Percentiles rank a stretch among this genome's conserved stretches.
These are phyloP conservation scores for Eulemur coronatus DNA, from an alignment of 2,797 vertebrate genomes.

Conservation along the genomic window DNA sequence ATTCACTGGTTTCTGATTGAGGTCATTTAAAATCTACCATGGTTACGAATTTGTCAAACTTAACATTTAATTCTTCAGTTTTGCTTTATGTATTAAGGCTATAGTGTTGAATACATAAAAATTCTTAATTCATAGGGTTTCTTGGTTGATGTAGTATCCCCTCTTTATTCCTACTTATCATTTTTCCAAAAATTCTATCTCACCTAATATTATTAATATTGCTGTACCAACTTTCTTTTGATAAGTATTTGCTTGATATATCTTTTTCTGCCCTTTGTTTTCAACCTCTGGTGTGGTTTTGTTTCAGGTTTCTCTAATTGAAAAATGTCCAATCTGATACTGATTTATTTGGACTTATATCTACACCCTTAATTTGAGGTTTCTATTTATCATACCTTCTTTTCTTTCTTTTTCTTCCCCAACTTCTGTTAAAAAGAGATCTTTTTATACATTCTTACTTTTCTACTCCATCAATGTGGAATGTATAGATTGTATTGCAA, in stretches of 20 bases:
- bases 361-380: background rate
- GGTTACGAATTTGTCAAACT: background rate
- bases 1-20: background rate
- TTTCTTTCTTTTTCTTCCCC: background rate
- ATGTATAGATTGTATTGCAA: background rate
- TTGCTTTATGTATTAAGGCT: background rate
- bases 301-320: background rate
- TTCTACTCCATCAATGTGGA: background rate
- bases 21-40: background rate
- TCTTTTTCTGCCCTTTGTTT: background rate
- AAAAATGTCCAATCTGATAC: background rate
- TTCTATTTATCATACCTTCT: background rate
- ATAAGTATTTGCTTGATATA: background rate
- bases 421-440: background rate
- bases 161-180: background rate
- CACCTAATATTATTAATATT: background rate
- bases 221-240: background rate
- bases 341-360: background rate
- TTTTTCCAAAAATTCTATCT: constrained; percentile 12
- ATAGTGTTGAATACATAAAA: background rate
- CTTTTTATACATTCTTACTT: background rate
- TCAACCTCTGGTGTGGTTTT: background rate
- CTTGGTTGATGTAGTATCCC: background rate
- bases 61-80: background rate
- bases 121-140: background rate